Evolutionary conservation across 1,140 invertebrate species (phyloP).

Genomic region (Stegodyphus mimosarum): DNA sequence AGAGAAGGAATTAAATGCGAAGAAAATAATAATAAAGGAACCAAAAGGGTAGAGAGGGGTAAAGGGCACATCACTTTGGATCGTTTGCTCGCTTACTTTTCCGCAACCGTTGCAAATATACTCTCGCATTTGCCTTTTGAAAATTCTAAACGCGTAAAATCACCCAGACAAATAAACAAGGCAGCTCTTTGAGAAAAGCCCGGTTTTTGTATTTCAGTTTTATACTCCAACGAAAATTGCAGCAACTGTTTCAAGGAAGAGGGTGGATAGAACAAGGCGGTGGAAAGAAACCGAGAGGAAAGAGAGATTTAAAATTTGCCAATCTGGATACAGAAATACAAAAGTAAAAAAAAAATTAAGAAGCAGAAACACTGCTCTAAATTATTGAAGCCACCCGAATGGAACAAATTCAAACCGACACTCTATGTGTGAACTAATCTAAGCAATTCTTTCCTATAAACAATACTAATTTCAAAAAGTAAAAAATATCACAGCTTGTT

Average conservation of each 20-base stretch:
- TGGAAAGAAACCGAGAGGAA: not conserved
- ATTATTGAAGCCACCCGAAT: no score
- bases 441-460: no score
- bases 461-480: no score
- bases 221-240: no score
- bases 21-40: not conserved
- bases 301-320: not conserved
- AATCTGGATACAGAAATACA: no score
- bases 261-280: not conserved
- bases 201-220: constrained; percentile 3
- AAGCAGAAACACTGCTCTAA: no score
- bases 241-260: not conserved
- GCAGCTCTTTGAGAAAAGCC: not conserved
- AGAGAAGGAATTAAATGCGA: constrained; percentile 11
- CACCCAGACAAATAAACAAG: constrained; percentile 18
- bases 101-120: not conserved
- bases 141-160: constrained; percentile 19
- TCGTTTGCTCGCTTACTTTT: not conserved
- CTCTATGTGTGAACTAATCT: no score
- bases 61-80: not conserved
- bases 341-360: not conserved
- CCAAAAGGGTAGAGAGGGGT: not conserved
- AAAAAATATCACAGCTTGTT: no score
- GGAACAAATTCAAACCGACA: no score
- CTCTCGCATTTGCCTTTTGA: not conserved